Conservation (phyloP, 2,113 vertebrate species). For the Anoplopoma fimbria region DNA sequence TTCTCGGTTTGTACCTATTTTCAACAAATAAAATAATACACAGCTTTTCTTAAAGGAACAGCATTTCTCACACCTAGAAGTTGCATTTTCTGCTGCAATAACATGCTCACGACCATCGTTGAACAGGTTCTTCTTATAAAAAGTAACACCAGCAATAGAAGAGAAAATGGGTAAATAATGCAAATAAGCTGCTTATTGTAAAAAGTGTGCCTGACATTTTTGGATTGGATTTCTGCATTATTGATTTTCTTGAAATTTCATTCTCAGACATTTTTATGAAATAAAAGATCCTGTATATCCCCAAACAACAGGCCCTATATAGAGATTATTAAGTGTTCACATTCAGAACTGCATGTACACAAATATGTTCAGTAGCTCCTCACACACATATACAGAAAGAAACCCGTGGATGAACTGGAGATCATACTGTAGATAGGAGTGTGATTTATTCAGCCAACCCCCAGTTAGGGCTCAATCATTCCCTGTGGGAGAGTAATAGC, state of each 20-base stretch:
- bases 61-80: background rate
- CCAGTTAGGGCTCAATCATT: constrained; percentile 79
- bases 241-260: background rate
- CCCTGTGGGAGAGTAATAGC: constrained; percentile 75
- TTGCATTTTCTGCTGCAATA: background rate
- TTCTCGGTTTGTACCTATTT: constrained; percentile 7
- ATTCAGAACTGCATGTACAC: background rate
- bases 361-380: constrained; percentile 5
- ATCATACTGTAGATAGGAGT: constrained; percentile 71
- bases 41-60: background rate
- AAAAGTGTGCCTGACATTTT: background rate
- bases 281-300: background rate
- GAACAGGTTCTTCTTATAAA: background rate
- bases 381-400: constrained; percentile 1
- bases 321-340: background rate
- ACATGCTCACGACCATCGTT: background rate
- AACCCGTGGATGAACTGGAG: constrained; percentile 53
- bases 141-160: background rate
- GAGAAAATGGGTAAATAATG: background rate
- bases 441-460: constrained; percentile 77
- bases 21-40: background rate
- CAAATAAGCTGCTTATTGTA: background rate
- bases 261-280: background rate
- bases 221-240: background rate
- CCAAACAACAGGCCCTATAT: background rate